These are phyloP conservation scores for Cantharis rustica DNA, from an alignment of 2,888 invertebrate species.

Conservation along the genomic window DNA sequence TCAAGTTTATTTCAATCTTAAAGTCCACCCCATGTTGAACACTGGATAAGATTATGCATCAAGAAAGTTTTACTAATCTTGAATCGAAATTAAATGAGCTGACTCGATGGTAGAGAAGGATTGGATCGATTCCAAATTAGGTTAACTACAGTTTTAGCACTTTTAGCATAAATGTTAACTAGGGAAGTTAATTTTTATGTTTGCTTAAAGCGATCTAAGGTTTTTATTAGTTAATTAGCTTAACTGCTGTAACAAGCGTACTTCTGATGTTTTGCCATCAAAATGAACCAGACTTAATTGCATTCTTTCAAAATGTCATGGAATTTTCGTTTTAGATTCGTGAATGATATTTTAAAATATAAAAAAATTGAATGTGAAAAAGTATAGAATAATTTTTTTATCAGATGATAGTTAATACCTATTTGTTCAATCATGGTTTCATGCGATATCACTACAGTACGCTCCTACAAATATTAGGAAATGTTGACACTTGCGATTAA, in stretches of 20 bases:
- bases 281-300: neutral
- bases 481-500: neutral
- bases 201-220: neutral
- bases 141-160: neutral
- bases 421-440: neutral
- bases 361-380: neutral
- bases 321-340: neutral
- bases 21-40: neutral
- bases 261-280: neutral
- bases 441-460: neutral
- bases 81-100: neutral
- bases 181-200: neutral
- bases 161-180: neutral
- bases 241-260: neutral
- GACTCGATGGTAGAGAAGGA: neutral
- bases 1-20: neutral
- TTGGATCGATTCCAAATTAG: neutral
- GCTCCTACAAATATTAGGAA: neutral
- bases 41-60: neutral
- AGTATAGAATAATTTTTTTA: neutral
- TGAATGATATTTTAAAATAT: neutral
- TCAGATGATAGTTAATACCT: neutral
- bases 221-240: neutral
- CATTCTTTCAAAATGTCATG: neutral
- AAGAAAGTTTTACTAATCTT: neutral